phyloP scores from a whole-genome alignment of 2,797 vertebrate species.

The Clarias laeviceps region DNA sequence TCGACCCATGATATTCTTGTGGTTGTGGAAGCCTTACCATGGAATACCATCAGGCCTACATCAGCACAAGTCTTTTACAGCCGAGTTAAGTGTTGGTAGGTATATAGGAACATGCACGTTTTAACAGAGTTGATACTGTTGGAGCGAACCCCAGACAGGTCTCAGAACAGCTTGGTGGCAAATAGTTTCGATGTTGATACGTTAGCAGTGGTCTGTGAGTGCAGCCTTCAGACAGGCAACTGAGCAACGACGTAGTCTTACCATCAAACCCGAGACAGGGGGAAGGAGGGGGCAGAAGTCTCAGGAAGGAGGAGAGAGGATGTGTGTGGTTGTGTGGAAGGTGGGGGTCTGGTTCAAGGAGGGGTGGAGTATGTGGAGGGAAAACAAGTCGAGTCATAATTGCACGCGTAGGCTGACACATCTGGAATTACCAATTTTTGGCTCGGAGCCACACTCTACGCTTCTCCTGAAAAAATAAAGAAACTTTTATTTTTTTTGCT shows the following conservation, averaged over 20 bases:
- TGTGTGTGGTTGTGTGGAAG: conserved; percentile 18
- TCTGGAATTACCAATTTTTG: conserved; percentile 72
- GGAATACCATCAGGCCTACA: conserved; percentile 31
- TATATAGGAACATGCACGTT: background rate
- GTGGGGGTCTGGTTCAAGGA: conserved; percentile 35
- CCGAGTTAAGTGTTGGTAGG: conserved; percentile 3
- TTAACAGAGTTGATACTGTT: conserved; percentile 51
- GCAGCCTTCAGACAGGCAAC: conserved; percentile 50
- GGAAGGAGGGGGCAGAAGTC: conserved; percentile 46
- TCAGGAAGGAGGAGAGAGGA: conserved; percentile 25
- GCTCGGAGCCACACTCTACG: conserved; percentile 58
- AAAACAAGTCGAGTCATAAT: conserved; percentile 71
- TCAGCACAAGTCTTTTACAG: conserved; percentile 38
- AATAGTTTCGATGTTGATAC: conserved; percentile 64
- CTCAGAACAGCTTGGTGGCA: conserved; percentile 61
- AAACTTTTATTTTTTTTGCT: conserved; percentile 69
- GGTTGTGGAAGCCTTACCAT: conserved; percentile 63
- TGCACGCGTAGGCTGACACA: conserved; percentile 74
- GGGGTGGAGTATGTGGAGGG: conserved; percentile 54
- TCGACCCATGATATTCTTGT: conserved; percentile 53
- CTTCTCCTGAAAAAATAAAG: conserved; percentile 55
- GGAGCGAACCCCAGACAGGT: conserved; percentile 49
- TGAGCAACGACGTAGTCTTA: conserved; percentile 25
- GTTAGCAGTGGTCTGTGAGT: conserved; percentile 68
- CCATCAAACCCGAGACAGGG: conserved; percentile 27